A percentile compares a stretch with the other conserved stretches of the same genome.
Evolutionary conservation across 2,888 invertebrate genomes (phyloP).

Genomic region (Pollenia labialis): DNA sequence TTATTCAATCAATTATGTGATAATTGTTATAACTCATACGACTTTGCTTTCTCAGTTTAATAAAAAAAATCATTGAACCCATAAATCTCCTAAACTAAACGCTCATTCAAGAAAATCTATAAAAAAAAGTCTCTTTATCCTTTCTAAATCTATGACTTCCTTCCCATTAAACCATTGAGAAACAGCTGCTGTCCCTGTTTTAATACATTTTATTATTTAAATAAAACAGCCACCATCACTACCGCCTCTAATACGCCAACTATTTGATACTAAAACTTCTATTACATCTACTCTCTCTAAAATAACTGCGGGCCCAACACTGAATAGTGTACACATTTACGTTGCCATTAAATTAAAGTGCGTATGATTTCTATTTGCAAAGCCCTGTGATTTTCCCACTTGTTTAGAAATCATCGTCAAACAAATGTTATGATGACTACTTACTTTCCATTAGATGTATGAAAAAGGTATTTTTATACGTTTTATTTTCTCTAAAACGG

Average conservation of each 20-base stretch:
- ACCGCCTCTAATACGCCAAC: too few species aligned
- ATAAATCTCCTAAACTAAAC: slow-evolving; percentile 3
- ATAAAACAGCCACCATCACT: slow-evolving; percentile 23
- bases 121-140: neutral
- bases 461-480: neutral
- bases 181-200: slow-evolving; percentile 34
- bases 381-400: slow-evolving; percentile 56
- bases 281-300: neutral
- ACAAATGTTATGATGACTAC: slow-evolving; percentile 41
- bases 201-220: slow-evolving; percentile 39
- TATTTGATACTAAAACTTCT: neutral
- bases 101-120: slow-evolving; percentile 15
- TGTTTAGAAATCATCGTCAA: slow-evolving; percentile 58
- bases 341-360: slow-evolving; percentile 51
- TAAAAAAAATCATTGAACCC: neutral
- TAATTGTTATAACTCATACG: neutral
- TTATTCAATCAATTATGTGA: neutral
- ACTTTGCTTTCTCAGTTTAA: too few species aligned
- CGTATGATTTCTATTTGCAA: slow-evolving; percentile 60
- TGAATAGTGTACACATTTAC: neutral
- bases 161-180: neutral
- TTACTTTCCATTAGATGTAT: slow-evolving; percentile 56
- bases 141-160: slow-evolving; percentile 2
- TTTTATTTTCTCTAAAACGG: slow-evolving; percentile 1
- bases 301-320: neutral